phyloP scores from a whole-genome alignment of 2,113 vertebrate species.

The Ceratotherium simum region DNA sequence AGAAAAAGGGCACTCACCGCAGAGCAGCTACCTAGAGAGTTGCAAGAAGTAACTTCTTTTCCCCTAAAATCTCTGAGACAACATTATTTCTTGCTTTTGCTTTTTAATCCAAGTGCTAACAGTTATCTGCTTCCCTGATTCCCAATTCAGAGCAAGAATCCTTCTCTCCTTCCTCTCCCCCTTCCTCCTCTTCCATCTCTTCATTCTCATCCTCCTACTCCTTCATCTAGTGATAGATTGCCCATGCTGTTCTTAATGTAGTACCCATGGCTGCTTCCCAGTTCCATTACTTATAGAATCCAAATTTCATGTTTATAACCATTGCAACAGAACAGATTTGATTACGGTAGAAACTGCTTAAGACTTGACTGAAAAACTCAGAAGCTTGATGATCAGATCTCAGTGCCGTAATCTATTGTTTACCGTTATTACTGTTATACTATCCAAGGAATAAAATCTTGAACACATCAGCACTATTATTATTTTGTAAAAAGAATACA shows the following conservation, averaged over 20 bases:
- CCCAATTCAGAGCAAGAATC: background rate
- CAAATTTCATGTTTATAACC: background rate
- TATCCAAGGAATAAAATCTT: background rate
- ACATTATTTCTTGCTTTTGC: background rate
- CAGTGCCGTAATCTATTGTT: background rate
- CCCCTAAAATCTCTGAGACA: background rate
- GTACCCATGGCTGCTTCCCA: background rate
- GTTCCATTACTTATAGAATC: background rate
- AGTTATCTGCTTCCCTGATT: background rate
- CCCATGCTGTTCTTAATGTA: background rate
- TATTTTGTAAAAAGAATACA: background rate
- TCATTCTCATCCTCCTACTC: background rate
- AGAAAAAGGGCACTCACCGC: background rate
- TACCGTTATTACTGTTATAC: background rate
- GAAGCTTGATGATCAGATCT: background rate
- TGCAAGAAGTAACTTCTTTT: background rate
- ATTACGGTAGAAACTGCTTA: background rate
- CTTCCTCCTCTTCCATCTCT: background rate
- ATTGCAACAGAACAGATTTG: background rate
- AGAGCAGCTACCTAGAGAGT: accelerated
- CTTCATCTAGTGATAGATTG: background rate
- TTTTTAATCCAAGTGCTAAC: background rate
- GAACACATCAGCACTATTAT: background rate
- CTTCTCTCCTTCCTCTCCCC: background rate
- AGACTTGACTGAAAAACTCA: background rate